phyloP scores from a whole-genome alignment of 2,888 invertebrate genomes.

The Drosophila robusta region DNA sequence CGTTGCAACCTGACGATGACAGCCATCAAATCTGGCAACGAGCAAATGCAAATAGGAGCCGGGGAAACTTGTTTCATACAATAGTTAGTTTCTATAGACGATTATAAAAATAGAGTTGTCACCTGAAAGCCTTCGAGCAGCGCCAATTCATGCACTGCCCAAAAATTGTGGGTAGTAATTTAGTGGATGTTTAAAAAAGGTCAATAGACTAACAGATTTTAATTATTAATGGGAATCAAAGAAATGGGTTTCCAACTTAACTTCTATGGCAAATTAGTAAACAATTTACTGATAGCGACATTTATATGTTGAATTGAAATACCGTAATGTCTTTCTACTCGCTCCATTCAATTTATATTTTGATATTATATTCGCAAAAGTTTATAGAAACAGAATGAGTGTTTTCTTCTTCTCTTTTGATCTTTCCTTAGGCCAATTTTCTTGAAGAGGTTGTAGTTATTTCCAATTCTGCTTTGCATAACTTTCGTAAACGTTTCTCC shows the following conservation, averaged over 20 bases:
- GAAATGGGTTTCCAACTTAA: too few species aligned
- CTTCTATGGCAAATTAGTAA: too few species aligned
- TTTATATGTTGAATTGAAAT: too few species aligned
- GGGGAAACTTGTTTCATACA: conserved; percentile 21
- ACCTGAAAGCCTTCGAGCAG: conserved; percentile 40
- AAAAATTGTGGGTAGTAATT: neutral
- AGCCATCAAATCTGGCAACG: conserved; percentile 45
- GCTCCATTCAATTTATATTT: too few species aligned
- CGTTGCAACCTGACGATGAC: conserved; percentile 38
- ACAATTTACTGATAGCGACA: too few species aligned
- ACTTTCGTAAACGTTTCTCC: neutral
- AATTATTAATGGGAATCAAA: too few species aligned
- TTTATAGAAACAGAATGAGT: too few species aligned
- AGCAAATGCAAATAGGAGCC: conserved; percentile 9
- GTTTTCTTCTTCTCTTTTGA: too few species aligned
- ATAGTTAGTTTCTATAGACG: conserved; percentile 33
- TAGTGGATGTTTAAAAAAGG: too few species aligned
- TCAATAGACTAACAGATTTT: too few species aligned
- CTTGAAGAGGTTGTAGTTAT: neutral
- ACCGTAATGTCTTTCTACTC: too few species aligned
- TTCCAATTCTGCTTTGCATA: neutral
- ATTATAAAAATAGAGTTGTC: conserved; percentile 66
- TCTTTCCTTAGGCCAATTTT: too few species aligned
- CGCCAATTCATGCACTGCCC: conserved; percentile 29
- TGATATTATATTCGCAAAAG: neutral